phyloP scores from a whole-genome alignment of 2,113 vertebrate genomes.

The Leptocoma aspasia region DNA sequence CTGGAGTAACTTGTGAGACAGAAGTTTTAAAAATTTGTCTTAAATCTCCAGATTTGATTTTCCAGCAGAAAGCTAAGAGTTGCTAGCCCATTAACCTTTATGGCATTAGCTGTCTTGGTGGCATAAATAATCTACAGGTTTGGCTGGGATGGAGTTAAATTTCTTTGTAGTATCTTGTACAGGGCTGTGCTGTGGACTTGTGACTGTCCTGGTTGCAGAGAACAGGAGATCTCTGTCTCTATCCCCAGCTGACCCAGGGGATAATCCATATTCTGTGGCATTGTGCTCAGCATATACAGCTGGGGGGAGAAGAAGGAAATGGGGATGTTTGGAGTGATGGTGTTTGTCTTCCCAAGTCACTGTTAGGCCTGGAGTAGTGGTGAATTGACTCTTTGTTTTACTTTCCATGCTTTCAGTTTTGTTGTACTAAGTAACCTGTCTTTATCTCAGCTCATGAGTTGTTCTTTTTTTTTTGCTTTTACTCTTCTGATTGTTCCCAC shows the following conservation, averaged over 20 bases:
- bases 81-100: background rate
- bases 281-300: accelerated
- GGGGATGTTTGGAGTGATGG: accelerated
- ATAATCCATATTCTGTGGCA: background rate
- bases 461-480: background rate
- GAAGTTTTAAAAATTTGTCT: background rate
- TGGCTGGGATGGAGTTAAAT: background rate
- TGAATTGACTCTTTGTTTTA: background rate
- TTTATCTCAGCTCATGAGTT: background rate
- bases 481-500: background rate
- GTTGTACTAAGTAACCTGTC: background rate
- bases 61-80: background rate
- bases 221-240: background rate
- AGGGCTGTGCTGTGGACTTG: background rate
- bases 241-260: too few species aligned
- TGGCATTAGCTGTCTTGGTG: background rate
- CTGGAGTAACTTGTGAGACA: background rate
- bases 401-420: background rate
- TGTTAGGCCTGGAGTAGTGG: accelerated
- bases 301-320: background rate
- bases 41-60: background rate
- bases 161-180: background rate
- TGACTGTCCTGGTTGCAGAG: background rate
- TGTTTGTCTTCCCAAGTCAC: background rate
- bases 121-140: background rate